phyloP scores from a whole-genome alignment of 2,888 invertebrate genomes.

The Tuta absoluta region DNA sequence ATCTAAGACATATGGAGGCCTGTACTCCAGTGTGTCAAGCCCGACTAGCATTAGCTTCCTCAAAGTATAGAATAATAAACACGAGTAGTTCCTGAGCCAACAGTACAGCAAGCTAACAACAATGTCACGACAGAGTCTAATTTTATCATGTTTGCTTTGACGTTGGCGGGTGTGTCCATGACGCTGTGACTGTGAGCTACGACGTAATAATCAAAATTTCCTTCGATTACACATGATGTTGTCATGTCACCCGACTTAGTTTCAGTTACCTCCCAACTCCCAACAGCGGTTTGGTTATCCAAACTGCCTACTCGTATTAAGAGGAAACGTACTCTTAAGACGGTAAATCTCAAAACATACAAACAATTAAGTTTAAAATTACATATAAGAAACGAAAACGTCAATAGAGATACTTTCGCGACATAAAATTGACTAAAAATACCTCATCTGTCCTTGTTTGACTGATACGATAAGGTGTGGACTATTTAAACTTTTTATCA shows the following conservation, averaged over 20 bases:
- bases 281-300: background rate
- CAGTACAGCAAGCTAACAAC: constrained; percentile 22
- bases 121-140: constrained; percentile 16
- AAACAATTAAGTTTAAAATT: background rate
- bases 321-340: too few relatives aligned
- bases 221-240: constrained; percentile 41
- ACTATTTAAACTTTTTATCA: too few relatives aligned
- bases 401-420: background rate
- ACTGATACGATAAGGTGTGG: too few relatives aligned
- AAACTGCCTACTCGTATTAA: too few relatives aligned
- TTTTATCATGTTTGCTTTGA: constrained; percentile 24
- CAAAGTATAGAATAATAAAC: background rate
- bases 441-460: constrained; percentile 18
- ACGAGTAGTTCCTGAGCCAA: background rate
- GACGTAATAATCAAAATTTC: constrained; percentile 48
- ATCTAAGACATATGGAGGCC: too few relatives aligned
- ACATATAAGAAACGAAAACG: constrained; percentile 26
- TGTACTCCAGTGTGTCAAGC: too few relatives aligned
- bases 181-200: too few relatives aligned
- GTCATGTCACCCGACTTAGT: constrained; percentile 59
- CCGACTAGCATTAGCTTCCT: background rate
- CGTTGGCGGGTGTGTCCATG: constrained; percentile 72
- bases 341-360: too few relatives aligned
- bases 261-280: background rate
- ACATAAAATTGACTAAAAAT: constrained; percentile 4